phyloP scores from a whole-genome alignment of 2,888 invertebrate species.

The Tetragonisca angustula region DNA sequence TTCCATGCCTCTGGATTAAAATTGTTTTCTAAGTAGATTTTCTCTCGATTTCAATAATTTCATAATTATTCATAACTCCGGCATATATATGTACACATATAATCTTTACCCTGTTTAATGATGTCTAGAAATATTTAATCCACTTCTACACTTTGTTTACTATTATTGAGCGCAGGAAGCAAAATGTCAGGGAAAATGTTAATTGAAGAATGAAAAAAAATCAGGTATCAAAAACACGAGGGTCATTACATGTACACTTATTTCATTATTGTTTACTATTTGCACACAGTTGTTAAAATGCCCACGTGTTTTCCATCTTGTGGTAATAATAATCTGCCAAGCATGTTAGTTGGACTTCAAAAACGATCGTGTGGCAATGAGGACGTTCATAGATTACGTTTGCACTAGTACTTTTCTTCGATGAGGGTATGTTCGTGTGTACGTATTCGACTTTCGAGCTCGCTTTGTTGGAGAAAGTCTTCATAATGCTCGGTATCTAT shows the following conservation, averaged over 20 bases:
- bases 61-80: slow-evolving; percentile 27
- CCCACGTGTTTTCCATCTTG: slow-evolving; percentile 61
- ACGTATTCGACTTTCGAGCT: slow-evolving; percentile 49
- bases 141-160: slow-evolving; percentile 19
- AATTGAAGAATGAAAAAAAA: slow-evolving; percentile 56
- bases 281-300: slow-evolving; percentile 57
- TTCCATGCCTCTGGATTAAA: slow-evolving; percentile 38
- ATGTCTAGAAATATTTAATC: slow-evolving; percentile 44
- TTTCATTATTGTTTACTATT: slow-evolving; percentile 53
- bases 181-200: slow-evolving; percentile 29
- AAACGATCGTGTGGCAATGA: slow-evolving; percentile 6
- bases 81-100: slow-evolving; percentile 20
- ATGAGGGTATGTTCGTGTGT: slow-evolving; percentile 44
- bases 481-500: slow-evolving; percentile 65
- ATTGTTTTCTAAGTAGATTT: slow-evolving; percentile 32
- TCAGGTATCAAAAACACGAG: slow-evolving; percentile 41
- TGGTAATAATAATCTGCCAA: slow-evolving; percentile 55
- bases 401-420: slow-evolving; percentile 41
- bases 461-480: slow-evolving; percentile 59
- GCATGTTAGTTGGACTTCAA: slow-evolving; percentile 44
- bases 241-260: slow-evolving; percentile 36
- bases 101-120: slow-evolving; percentile 65
- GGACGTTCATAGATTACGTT: slow-evolving; percentile 38
- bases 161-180: slow-evolving; percentile 6
- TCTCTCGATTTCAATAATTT: slow-evolving; percentile 35